Base-by-base conservation (phyloP, 2,113 vertebrate species). In the Oreochromis tanganicae region DNA sequence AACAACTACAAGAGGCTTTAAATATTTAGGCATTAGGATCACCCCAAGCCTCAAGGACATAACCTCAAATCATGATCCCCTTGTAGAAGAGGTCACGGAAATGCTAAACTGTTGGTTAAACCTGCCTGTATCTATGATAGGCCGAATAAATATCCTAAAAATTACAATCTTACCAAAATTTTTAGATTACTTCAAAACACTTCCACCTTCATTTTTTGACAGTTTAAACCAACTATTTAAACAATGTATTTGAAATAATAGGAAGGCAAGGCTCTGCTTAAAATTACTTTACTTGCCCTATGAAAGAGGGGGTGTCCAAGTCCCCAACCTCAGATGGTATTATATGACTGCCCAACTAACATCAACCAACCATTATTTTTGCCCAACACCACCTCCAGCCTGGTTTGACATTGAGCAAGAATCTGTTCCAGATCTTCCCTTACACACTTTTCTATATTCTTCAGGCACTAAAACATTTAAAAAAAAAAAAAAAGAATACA, bases 11-110 rank as follows among this genome's bases (percentile, higher is more conserved):
- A n/a, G 2, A 66, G 5, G 17, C 1, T 66, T 66, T 66, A 13
- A n/a, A 66, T 66, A 21, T 38, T 21, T 21, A 38, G 61, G 34
- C 34, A 38, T 0, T 13, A 38, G 10, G 2, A 66, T 36, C 34
- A 5, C 32, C 0, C n/a, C 34, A 66, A 38, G 19, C 34, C 61
- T 13, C 61, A 66, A 66, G 19, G 4, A 66, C 34, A 38, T 13
- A n/a, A 63, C 59, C 9, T 34, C 11, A 2, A 2, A 66, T 66
- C 38, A 66, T 38, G 2, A 38, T 19, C 29, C 14, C 57, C 29
- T 36, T 36, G 34, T 7, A 66, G 17, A 66, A n/a, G 3, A 38
- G 10, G 61, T 8, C 61, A 66, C 10, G 1, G 61, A 66, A 66
- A 66, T 3, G 4, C 2, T 66, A 66, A 36, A 66, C 17, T 9